Evolutionary conservation across 1,140 invertebrate genomes (phyloP).

Genomic region (Dendroctonus ponderosae): DNA sequence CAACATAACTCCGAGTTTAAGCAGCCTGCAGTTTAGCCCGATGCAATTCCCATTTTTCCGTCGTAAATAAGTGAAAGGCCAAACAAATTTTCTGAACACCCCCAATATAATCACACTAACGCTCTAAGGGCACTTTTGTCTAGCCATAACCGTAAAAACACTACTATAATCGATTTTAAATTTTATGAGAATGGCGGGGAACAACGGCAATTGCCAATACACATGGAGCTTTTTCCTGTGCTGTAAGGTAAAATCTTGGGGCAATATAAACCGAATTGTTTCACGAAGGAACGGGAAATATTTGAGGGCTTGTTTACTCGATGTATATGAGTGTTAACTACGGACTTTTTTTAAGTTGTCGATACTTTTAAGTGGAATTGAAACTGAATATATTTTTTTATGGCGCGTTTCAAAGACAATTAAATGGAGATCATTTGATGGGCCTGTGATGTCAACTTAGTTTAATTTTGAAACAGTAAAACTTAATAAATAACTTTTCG

Average conservation of each 20-base stretch:
- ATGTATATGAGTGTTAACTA: too few relatives aligned
- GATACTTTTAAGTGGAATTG: too few relatives aligned
- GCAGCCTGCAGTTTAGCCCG: too few relatives aligned
- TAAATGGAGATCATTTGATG: too few relatives aligned
- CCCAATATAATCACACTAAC: constrained; percentile 17
- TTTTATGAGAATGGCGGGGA: constrained; percentile 17
- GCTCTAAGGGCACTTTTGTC: constrained; percentile 6
- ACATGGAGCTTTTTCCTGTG: constrained; percentile 11
- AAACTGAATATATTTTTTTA: too few relatives aligned
- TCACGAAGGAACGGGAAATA: constrained; percentile 1
- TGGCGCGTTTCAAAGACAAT: too few relatives aligned
- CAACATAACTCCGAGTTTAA: too few relatives aligned
- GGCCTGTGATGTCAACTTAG: too few relatives aligned
- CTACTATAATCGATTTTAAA: constrained; percentile 30
- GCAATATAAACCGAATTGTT: constrained; percentile 10
- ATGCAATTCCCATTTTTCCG: constrained; percentile 3
- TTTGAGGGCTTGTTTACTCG: neutral
- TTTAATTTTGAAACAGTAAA: too few relatives aligned
- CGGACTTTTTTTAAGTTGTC: too few relatives aligned
- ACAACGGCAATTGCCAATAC: constrained; percentile 15
- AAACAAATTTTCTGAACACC: constrained; percentile 12
- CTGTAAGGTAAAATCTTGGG: constrained; percentile 17
- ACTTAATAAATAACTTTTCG: too few relatives aligned
- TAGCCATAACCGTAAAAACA: constrained; percentile 21
- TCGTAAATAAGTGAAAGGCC: constrained; percentile 13